Percentiles rank a stretch among this genome's conserved stretches.
These are phyloP conservation scores for Lobophora halterata DNA, from an alignment of 2,888 invertebrate genomes.

Conservation along the genomic window DNA sequence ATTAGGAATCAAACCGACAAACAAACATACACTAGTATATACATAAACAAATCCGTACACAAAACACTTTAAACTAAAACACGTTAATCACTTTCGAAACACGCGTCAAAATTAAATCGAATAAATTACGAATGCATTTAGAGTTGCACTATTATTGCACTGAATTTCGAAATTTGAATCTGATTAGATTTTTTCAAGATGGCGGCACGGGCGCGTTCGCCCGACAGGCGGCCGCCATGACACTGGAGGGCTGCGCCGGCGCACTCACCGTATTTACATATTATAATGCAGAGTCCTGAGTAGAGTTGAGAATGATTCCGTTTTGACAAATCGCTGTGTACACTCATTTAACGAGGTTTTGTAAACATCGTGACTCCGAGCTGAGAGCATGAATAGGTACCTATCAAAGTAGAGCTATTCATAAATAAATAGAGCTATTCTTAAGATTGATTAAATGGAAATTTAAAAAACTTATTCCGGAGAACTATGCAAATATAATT, in stretches of 20 bases:
- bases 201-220: constrained; percentile 60
- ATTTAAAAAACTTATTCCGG: not conserved
- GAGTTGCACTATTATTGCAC: constrained; percentile 19
- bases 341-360: no score
- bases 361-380: no score
- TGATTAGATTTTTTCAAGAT: constrained; percentile 31
- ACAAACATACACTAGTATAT: constrained; percentile 33
- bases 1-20: constrained; percentile 44
- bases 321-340: no score
- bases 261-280: constrained; percentile 56
- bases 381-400: no score
- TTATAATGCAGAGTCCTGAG: constrained; percentile 61
- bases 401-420: no score
- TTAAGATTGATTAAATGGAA: no score
- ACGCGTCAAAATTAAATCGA: constrained; percentile 9
- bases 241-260: constrained; percentile 59
- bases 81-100: constrained; percentile 20
- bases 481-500: constrained; percentile 2
- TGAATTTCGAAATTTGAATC: constrained; percentile 15
- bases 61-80: constrained; percentile 18
- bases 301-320: no score
- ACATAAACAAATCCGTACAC: constrained; percentile 18
- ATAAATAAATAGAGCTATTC: no score
- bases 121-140: constrained; percentile 7
- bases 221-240: constrained; percentile 65